A percentile compares a stretch with the other conserved stretches of the same genome.
These are phyloP conservation scores for Pangasius djambal DNA, from an alignment of 2,797 vertebrate genomes.

Conservation along the genomic window DNA sequence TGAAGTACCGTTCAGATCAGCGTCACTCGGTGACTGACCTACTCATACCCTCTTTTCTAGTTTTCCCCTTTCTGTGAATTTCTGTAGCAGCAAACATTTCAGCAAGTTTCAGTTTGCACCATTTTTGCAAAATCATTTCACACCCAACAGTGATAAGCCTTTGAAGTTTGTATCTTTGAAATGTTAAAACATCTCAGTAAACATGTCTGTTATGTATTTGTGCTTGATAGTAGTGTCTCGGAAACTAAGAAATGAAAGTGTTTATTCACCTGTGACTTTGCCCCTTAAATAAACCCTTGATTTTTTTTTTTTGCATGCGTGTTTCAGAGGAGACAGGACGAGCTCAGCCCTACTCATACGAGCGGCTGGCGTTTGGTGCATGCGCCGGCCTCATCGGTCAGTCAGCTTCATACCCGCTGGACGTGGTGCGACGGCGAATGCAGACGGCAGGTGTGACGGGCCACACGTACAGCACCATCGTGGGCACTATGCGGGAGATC, in stretches of 20 bases:
- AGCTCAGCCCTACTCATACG: conserved; percentile 82
- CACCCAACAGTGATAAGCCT: not conserved
- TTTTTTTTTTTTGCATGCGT: conserved; percentile 23
- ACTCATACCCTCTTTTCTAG: too few species aligned
- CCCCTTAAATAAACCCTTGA: not conserved
- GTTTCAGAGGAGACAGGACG: conserved; percentile 82
- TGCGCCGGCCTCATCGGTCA: conserved; percentile 93
- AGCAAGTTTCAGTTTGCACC: not conserved
- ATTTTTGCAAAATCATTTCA: not conserved
- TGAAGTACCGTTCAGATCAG: not conserved
- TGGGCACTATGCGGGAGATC: conserved; percentile 83
- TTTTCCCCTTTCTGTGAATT: not conserved
- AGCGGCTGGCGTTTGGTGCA: conserved; percentile 90
- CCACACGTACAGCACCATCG: conserved; percentile 78
- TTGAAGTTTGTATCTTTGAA: not conserved
- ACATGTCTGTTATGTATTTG: not conserved
- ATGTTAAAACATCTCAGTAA: not conserved
- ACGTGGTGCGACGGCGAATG: conserved; percentile 96
- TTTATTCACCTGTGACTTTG: not conserved
- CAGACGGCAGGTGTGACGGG: conserved; percentile 93
- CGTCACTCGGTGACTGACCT: not conserved
- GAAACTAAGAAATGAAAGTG: not conserved
- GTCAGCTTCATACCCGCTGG: conserved; percentile 93
- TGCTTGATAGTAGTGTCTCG: not conserved
- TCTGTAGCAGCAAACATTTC: not conserved